phyloP scores from a whole-genome alignment of 1,140 invertebrate species.

The Elysia chlorotica region DNA sequence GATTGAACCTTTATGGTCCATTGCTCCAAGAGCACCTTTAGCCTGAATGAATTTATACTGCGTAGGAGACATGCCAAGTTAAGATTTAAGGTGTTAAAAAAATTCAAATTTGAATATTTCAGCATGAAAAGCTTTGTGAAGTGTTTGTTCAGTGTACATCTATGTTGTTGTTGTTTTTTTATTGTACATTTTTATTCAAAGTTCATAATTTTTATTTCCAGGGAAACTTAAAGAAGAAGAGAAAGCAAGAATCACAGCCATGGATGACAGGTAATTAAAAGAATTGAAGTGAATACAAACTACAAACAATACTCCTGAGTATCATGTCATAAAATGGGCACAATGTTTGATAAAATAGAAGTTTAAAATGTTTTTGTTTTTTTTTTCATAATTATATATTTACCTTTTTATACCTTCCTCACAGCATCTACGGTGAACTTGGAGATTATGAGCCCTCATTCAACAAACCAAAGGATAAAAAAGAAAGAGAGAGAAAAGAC shows the following conservation, averaged over 20 bases:
- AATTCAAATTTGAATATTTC: not conserved
- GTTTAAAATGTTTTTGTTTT: too few relatives aligned
- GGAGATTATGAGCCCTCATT: conserved; percentile 23
- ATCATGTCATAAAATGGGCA: too few relatives aligned
- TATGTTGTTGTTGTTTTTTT: not conserved
- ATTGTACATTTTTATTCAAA: not conserved
- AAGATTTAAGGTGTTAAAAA: too few relatives aligned
- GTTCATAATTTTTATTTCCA: conserved; percentile 1
- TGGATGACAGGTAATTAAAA: conserved; percentile 23
- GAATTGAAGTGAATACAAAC: too few relatives aligned
- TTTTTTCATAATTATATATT: too few relatives aligned
- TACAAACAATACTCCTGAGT: too few relatives aligned
- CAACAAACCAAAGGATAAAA: conserved; percentile 15
- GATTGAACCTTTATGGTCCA: too few relatives aligned
- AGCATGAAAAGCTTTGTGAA: too few relatives aligned
- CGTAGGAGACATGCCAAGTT: too few relatives aligned
- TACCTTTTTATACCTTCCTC: not conserved
- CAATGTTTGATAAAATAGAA: too few relatives aligned
- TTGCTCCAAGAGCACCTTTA: too few relatives aligned
- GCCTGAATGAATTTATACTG: too few relatives aligned
- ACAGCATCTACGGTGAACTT: conserved; percentile 11
- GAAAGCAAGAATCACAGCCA: conserved; percentile 1
- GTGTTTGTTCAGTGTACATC: not conserved
- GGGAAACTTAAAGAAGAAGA: conserved; percentile 23
- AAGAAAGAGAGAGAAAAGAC: conserved; percentile 5